Base-by-base conservation (phyloP, 1,140 invertebrate genomes). In the Zaprionus ornatus region DNA sequence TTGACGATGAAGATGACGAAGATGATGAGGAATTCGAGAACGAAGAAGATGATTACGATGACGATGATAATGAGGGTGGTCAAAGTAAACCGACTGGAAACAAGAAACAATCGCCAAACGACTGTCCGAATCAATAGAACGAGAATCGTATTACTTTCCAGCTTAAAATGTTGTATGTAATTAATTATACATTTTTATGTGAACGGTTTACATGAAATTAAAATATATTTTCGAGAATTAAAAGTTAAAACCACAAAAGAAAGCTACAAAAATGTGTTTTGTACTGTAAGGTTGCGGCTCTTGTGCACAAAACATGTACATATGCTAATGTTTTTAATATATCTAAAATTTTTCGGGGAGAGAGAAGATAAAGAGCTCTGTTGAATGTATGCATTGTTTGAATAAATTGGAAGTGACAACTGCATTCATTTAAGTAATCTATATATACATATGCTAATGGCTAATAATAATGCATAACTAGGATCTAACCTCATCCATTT, bases 1-100 rank as follows among this genome's bases (percentile, higher is more conserved):
- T 97, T 17, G 96, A 97, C 82, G 96, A 97, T 64, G 96, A 97
- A 65, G 96, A 96, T 50, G 95, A 96, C 60, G 95, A 96, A 59
- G 95, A 96, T 69, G 91, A 92, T 23, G 88, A 92, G 32, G 90
- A 86, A 57, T 86, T 76, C 17, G 91, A 92, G 21, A 93, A 93
- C 35, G 93, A 93, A 21, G 92, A 92, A 25, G 93, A 93, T 56
- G 90, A 90, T 60, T 56, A 25, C 64, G 78, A 55, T 37, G 80
- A 66, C 35, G 82, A 77, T 32, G 72, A 63, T 15, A 61, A 57
- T 15, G 87, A 88, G 19, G 48, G 61, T 37, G 72, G 72, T 12
- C 70, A 64, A 13, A 63, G 52, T 57, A 82, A 92, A 50, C 40
- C 61, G 35, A 23, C 17, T 66, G 73, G 74, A 10, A 86, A 74